Base-by-base conservation (phyloP, 2,888 invertebrate genomes). In the Nectonema munidae region DNA sequence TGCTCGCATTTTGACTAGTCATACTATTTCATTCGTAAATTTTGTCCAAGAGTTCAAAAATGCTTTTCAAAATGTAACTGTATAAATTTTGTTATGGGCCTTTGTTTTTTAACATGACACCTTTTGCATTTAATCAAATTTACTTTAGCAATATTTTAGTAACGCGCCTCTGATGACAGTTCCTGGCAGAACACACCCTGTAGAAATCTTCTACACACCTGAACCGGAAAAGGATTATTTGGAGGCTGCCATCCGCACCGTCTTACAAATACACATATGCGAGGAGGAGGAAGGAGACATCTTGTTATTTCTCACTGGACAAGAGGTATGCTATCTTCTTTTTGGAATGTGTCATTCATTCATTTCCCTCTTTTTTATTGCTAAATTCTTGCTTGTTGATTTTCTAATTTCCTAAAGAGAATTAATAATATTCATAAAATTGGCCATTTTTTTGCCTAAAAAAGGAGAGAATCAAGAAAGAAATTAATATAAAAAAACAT, bases 151-250 rank as follows among this genome's bases (percentile, higher is more conserved):
- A 53, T 99, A 99, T 54, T 99, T 99, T 53, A 89, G 83, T 48
- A 75, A 81, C 53, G 89, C 89, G 0, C 95, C 95, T 0, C 56
- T 99, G 25, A 81, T 99, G 77, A 83, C 76, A 49, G 86, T 99
- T 1, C 95, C 95, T 0, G 95, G 81, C 15, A 63, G 81, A 48
- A 81, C 79, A 1, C 76, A 77, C 60, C 77, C 79, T 2, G 81
- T 81, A 1, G 81, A 81, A 54, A 95, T 99, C 45, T 95, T 89
- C 58, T 99, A 89, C 57, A 95, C 95, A 0, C 89, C 86, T 0
- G 89, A 95, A 51, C 86, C 95, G 0, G 95, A 99, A 55, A 59
- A 74, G 13, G 89, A 99, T 51, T 99, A 99, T 52, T 55, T 99
- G 41, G 95, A 99, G 58, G 95, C 95, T 0, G 86, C 95, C 0